Conservation (phyloP, 2,888 invertebrate species). For the Esperia sulphurella region DNA sequence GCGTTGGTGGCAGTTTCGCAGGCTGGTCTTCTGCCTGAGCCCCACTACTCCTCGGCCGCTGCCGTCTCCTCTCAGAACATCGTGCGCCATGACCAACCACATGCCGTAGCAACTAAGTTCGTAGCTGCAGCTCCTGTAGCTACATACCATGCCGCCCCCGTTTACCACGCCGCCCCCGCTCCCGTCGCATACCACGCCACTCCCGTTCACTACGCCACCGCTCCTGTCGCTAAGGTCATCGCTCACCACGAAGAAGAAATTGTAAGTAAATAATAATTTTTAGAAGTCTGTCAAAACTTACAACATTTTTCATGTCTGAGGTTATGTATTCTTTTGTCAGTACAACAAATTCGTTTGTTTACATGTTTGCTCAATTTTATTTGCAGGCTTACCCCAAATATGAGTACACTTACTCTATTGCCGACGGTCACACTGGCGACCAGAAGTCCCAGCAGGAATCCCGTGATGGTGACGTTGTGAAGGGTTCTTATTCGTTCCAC, state of each 20-base stretch:
- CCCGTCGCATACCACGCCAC: constrained; percentile 30
- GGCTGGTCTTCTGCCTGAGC: constrained; percentile 32
- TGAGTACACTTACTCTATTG: constrained; percentile 68
- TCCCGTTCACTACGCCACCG: constrained; percentile 11
- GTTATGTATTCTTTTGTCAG: too few relatives aligned
- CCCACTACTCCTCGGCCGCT: constrained; percentile 47
- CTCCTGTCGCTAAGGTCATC: constrained; percentile 11
- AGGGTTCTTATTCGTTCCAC: constrained; percentile 67
- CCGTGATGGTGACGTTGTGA: constrained; percentile 69
- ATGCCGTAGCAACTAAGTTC: constrained; percentile 27
- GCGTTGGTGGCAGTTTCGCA: constrained; percentile 30
- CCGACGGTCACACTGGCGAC: constrained; percentile 72
- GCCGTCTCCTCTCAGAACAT: constrained; percentile 56
- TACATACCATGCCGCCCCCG: constrained; percentile 14
- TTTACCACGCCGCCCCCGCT: constrained; percentile 22
- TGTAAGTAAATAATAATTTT: not conserved
- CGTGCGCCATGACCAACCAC: constrained; percentile 49
- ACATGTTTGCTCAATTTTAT: not conserved
- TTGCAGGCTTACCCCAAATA: constrained; percentile 42
- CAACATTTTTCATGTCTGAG: too few relatives aligned
- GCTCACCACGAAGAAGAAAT: constrained; percentile 12
- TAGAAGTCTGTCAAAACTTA: too few relatives aligned
- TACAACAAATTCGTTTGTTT: too few relatives aligned
- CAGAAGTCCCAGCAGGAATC: constrained; percentile 70
- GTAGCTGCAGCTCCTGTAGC: constrained; percentile 25